Percentiles rank a stretch among this genome's conserved stretches.
phyloP scores from a whole-genome alignment of 2,113 vertebrate genomes.

The Catharus bicknelli region DNA sequence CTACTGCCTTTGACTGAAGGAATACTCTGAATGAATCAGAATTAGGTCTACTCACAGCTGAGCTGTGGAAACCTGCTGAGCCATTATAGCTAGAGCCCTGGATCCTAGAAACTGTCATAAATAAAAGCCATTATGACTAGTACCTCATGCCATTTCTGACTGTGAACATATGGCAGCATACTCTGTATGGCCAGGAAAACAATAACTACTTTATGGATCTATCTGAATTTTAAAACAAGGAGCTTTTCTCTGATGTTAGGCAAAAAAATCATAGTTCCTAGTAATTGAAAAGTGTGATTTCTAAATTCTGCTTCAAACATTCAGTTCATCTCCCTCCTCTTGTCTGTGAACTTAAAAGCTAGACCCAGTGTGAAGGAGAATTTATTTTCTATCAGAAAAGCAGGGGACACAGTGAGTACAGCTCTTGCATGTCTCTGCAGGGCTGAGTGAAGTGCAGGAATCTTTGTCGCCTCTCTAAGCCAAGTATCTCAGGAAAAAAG shows the following conservation, averaged over 20 bases:
- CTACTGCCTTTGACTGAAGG: neutral
- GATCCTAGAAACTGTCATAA: slow-evolving; percentile 64
- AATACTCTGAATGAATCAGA: slow-evolving; percentile 46
- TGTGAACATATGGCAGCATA: slow-evolving; percentile 51
- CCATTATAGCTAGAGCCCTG: slow-evolving; percentile 37
- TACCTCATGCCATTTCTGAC: slow-evolving; percentile 55
- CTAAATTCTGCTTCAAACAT: slow-evolving; percentile 5
- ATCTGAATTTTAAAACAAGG: slow-evolving; percentile 36
- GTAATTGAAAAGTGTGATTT: neutral
- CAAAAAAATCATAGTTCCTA: neutral
- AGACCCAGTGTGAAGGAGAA: neutral
- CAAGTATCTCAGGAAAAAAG: neutral
- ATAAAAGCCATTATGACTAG: slow-evolving; percentile 69
- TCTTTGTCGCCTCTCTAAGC: neutral
- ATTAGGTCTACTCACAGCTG: slow-evolving; percentile 33
- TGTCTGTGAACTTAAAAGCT: neutral
- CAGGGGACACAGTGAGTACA: fast-evolving
- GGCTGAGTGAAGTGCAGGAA: neutral
- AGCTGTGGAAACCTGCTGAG: slow-evolving; percentile 54
- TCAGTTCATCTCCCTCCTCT: neutral
- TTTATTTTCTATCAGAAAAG: neutral
- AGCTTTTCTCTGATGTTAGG: slow-evolving; percentile 2
- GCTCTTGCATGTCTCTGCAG: neutral
- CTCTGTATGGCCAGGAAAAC: slow-evolving; percentile 45
- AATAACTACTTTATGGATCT: slow-evolving; percentile 35